These are phyloP conservation scores for Mimumesa dahlbomi DNA, from an alignment of 2,888 invertebrate species.

Conservation along the genomic window DNA sequence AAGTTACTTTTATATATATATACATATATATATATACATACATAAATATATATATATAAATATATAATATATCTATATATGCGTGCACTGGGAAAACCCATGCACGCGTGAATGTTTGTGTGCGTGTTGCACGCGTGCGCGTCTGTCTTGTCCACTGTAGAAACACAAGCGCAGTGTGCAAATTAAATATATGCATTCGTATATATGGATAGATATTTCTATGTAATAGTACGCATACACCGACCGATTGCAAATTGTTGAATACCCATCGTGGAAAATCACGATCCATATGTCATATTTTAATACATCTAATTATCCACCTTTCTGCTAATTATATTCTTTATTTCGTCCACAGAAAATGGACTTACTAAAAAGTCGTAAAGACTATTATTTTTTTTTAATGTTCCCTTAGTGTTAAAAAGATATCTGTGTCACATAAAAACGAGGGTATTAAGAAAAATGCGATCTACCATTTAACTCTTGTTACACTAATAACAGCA, in stretches of 20 bases:
- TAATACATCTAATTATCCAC: too few species aligned
- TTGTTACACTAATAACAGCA: too few species aligned
- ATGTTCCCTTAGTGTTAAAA: too few species aligned
- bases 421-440: too few species aligned
- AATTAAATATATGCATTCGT: slow-evolving; percentile 39
- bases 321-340: too few species aligned
- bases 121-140: slow-evolving; percentile 8
- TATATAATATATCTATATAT: slow-evolving; percentile 36
- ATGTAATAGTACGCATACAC: slow-evolving; percentile 28
- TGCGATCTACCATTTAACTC: too few species aligned
- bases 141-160: slow-evolving; percentile 23
- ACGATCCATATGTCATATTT: too few species aligned
- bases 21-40: slow-evolving; percentile 54
- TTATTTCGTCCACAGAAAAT: too few species aligned
- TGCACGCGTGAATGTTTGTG: slow-evolving; percentile 12
- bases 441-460: too few species aligned
- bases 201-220: slow-evolving; percentile 36
- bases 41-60: slow-evolving; percentile 57
- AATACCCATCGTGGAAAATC: slow-evolving; percentile 13
- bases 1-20: slow-evolving; percentile 66
- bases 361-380: too few species aligned
- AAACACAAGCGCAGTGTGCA: slow-evolving; percentile 13
- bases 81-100: slow-evolving; percentile 15
- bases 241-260: not conserved
- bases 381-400: too few species aligned